phyloP scores from a whole-genome alignment of 1,140 invertebrate genomes.

The Probaryconus sp. region DNA sequence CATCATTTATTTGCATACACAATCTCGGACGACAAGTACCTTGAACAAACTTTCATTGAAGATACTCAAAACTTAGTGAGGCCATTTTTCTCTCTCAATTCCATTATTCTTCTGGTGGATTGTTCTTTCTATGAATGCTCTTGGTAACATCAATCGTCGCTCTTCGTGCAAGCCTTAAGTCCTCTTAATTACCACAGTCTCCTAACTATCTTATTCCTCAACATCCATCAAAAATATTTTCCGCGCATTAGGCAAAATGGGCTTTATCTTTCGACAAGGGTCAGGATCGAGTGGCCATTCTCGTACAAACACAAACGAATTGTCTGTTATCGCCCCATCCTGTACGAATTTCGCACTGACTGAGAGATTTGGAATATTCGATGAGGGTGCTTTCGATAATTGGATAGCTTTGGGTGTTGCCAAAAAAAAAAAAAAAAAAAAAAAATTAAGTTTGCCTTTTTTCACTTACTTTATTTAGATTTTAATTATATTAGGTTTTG shows the following conservation, averaged over 20 bases:
- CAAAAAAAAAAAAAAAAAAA: background rate
- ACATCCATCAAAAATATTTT: conserved; percentile 5
- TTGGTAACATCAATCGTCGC: conserved; percentile 27
- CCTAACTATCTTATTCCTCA: background rate
- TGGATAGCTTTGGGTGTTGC: conserved; percentile 12
- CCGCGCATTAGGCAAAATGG: conserved; percentile 15
- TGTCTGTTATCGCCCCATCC: conserved; percentile 14
- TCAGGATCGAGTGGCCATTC: background rate
- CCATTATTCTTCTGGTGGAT: no score
- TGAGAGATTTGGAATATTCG: conserved; percentile 19
- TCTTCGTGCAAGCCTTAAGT: conserved; percentile 18
- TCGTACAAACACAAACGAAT: no score
- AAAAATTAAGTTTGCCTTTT: no score
- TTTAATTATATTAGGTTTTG: no score
- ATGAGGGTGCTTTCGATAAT: conserved; percentile 18
- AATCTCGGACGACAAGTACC: no score
- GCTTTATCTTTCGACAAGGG: conserved; percentile 14
- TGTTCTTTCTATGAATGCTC: no score
- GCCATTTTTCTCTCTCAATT: no score
- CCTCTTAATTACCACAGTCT: conserved; percentile 29
- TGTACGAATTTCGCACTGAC: background rate
- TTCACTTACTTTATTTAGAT: no score
- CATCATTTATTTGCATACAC: no score
- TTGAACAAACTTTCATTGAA: no score
- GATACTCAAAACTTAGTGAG: no score